phyloP scores from a whole-genome alignment of 1,140 invertebrate species.

The Coenobita brevimanus region DNA sequence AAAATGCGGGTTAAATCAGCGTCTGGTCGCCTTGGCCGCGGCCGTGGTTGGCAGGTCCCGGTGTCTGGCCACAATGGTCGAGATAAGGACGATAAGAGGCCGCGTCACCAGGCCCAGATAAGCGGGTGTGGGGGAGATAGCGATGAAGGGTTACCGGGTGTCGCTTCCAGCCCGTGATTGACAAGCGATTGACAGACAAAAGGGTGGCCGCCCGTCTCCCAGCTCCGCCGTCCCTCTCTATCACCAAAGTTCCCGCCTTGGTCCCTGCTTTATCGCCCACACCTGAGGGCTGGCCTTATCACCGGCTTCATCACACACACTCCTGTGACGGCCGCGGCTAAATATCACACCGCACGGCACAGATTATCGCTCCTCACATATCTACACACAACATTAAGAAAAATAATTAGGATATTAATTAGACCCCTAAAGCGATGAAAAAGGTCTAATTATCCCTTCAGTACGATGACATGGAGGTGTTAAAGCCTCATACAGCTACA shows the following conservation, averaged over 20 bases:
- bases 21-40: background rate
- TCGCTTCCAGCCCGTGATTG: slow-evolving; percentile 47
- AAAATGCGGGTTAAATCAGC: background rate
- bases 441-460: no score
- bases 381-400: no score
- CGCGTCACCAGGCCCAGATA: slow-evolving; percentile 59
- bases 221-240: background rate
- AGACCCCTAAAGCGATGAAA: background rate
- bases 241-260: slow-evolving; percentile 22
- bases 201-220: slow-evolving; percentile 18
- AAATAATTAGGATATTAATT: no score
- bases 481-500: no score
- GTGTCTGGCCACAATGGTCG: slow-evolving; percentile 52
- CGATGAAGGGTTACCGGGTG: slow-evolving; percentile 62
- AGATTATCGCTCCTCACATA: no score
- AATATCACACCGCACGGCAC: no score
- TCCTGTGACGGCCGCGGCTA: background rate
- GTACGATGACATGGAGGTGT: no score
- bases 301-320: slow-evolving; percentile 25
- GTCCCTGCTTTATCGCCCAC: slow-evolving; percentile 35
- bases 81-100: slow-evolving; percentile 39
- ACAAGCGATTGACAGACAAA: slow-evolving; percentile 61
- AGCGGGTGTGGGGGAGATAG: slow-evolving; percentile 55
- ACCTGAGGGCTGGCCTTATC: slow-evolving; percentile 40
- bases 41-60: slow-evolving; percentile 8